Evolutionary conservation across 2,113 vertebrate species (phyloP), one percentile per base, ranked within the genome.

Genomic region (Microtus montanus): DNA sequence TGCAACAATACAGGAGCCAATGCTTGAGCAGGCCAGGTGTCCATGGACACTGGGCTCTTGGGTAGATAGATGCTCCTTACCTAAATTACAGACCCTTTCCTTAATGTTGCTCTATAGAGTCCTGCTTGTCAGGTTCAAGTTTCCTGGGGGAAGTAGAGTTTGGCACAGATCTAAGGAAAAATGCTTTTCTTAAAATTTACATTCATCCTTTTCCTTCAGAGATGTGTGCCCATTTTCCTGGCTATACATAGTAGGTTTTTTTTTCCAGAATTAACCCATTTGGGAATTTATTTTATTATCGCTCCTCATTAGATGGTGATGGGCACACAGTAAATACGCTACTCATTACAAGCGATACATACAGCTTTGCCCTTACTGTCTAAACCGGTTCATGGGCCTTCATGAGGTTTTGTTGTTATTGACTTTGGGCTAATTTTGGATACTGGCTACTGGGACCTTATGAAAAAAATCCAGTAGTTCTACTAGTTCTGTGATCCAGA

Each of bases 21-120:
- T 52, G 30, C 73, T 33, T 24, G 70, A 58, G 41, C 68, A 63
- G 33, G 28, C 26, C 15, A 77, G 19, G 17, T 44, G 11, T 52
- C 74, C 1, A 5, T 14, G 11, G 3, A 1, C 30, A 14, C 41
- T 26, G 19, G 35, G 41, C 38, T 88, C 49, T 28, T 8, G 13
- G 71, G 74, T n/a, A 30, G 24, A 49, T 54, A 54, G 54, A 19
- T 58, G 30, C 3, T 15, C 5, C 30, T 20, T n/a, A 5, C 15
- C 0, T 20, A 0, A 49, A 15, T 5, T 28, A 0, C 0, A 3
- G 7, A 28, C 10, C 19, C 12, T 49, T 74, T 0, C 0, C 7
- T 6, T 10, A 20, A 12, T 28, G 26, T 22, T 15, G 7, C 58
- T 41, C 10, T 10, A 38, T 4, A 13, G 24, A 3, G 1, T 13